Conservation (phyloP, 2,888 invertebrate species). For the Neoscelio sp. region DNA sequence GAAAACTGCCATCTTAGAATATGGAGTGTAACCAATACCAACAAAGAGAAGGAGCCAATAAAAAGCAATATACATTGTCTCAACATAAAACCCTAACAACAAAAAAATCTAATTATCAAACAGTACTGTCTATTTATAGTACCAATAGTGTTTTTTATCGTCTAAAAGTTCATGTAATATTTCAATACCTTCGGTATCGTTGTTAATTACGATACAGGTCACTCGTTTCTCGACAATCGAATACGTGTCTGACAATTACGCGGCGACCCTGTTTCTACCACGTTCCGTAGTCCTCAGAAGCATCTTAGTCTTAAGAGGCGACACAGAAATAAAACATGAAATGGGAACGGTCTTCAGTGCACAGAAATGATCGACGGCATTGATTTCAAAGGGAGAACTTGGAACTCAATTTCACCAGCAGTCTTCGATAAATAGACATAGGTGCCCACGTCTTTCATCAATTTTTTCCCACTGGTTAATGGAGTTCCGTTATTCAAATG, state of each 20-base stretch:
- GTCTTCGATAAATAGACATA: not conserved
- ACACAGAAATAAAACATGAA: conserved; percentile 3
- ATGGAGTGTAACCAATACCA: no score
- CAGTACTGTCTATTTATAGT: conserved; percentile 7
- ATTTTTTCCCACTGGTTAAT: not conserved
- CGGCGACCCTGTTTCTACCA: conserved; percentile 40
- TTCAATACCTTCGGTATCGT: conserved; percentile 7
- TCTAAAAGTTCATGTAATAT: conserved; percentile 22
- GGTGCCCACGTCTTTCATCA: not conserved
- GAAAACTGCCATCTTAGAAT: no score
- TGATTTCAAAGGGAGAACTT: conserved; percentile 7
- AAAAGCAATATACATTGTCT: conserved; percentile 31
- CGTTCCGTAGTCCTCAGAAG: conserved; percentile 25
- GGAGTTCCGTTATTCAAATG: not conserved
- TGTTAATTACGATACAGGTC: conserved; percentile 44
- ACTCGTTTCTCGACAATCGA: conserved; percentile 35
- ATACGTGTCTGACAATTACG: conserved; percentile 36
- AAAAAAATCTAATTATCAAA: conserved; percentile 15
- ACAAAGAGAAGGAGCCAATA: no score
- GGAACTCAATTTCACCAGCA: not conserved
- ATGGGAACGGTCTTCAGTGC: conserved; percentile 12
- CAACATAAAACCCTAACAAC: not conserved
- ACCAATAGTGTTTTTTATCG: not conserved
- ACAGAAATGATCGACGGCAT: conserved; percentile 1
- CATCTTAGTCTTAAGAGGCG: conserved; percentile 18